These are phyloP conservation scores for Cuniculus paca DNA, from an alignment of 2,797 vertebrate species.

Conservation along the genomic window DNA sequence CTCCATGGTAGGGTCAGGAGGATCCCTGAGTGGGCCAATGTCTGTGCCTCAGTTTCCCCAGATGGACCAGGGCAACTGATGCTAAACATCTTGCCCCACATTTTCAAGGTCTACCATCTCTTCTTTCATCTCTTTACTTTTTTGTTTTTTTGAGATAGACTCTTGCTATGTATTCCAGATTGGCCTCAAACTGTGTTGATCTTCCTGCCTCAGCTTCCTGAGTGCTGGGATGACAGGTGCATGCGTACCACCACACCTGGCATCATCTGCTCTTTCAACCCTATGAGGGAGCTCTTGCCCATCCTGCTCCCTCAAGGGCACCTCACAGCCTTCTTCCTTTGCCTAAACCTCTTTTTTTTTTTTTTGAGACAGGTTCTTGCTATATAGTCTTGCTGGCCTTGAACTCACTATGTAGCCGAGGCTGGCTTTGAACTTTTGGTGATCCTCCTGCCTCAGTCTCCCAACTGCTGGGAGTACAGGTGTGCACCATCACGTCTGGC, in stretches of 20 bases:
- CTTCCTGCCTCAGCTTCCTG: background rate
- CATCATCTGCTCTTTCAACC: background rate
- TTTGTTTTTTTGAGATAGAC: background rate
- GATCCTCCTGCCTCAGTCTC: background rate
- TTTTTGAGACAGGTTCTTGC: too few relatives aligned
- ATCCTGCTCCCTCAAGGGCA: background rate
- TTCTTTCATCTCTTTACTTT: background rate
- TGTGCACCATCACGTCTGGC: background rate
- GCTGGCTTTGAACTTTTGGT: background rate
- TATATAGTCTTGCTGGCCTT: too few relatives aligned
- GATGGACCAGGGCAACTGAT: background rate
- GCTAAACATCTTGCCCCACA: background rate
- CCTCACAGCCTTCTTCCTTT: background rate
- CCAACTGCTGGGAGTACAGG: background rate
- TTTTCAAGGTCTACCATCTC: background rate
- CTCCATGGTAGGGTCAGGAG: background rate
- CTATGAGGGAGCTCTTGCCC: background rate
- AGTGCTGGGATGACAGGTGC: background rate
- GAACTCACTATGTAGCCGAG: too few relatives aligned
- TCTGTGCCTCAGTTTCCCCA: background rate
- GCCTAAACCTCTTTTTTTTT: too few relatives aligned
- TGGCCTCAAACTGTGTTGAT: background rate
- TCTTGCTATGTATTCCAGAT: background rate
- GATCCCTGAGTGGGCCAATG: background rate
- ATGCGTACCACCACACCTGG: background rate